Evolutionary conservation across 2,113 vertebrate genomes (phyloP), one percentile per base, ranked within the genome.

Genomic region (Sciurus niger): DNA sequence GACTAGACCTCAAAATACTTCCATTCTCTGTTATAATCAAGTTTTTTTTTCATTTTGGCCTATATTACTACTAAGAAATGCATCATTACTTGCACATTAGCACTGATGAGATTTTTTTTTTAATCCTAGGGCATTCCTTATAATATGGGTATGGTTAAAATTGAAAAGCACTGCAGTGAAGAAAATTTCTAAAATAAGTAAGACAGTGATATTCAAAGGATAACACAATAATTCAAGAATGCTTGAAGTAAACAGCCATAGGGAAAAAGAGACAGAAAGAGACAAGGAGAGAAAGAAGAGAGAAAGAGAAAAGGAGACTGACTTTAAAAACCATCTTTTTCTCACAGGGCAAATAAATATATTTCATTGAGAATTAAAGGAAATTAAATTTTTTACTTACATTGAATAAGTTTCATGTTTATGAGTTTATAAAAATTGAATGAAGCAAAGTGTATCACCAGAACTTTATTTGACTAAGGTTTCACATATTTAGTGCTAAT

Each of bases 61-160:
- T 97, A 25, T 95, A 46, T 80, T 93, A 91, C 96, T 98, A 94
- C 80, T 60, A 82, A 94, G 89, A 97, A 98, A 96, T 43, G 2
- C 79, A 93, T 94, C 34, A 67, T 95, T 97, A 96, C 55, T 82
- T 93, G 46, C 20, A 82, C 6, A 72, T 97, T 97, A 18, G 5
- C 65, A 40, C 79, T 96, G 82, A 77, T 25, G 32, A 51, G 32
- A 5, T 92, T 95, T 96, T 25, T 24, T 95, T 96, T 95, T 94
- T 94, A 91, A 96, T 95, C 73, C 46, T 93, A 5, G 86, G 13
- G 9, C 37, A 8, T 78, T 93, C 92, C 74, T 80, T 79, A 48
- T 73, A 84, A 86, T 93, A 51, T 73, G 48, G 8, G 89, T 55
- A 34, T 63, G 87, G 7, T 92, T 24, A 96, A 89, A 96, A 90